These are phyloP conservation scores for Apeira syringaria DNA, from an alignment of 2,888 invertebrate species.

Conservation along the genomic window DNA sequence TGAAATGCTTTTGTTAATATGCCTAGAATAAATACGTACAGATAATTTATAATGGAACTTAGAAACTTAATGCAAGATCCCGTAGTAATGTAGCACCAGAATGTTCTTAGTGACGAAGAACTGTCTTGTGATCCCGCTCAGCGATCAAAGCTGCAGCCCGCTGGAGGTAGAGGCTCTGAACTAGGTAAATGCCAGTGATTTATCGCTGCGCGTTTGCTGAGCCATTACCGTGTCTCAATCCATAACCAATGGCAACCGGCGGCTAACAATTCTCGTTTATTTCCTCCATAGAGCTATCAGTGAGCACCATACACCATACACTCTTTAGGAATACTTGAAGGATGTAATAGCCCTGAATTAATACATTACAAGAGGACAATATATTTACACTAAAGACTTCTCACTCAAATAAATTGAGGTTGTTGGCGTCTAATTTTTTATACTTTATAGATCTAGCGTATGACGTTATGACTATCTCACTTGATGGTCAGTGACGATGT, in stretches of 20 bases:
- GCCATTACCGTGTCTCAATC: slow-evolving; percentile 73
- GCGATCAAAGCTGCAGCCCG: not conserved
- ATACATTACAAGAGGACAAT: no score
- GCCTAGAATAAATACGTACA: no score
- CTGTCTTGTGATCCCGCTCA: slow-evolving; percentile 14
- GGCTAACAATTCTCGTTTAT: slow-evolving; percentile 54
- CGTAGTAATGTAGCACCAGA: slow-evolving; percentile 23
- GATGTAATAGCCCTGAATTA: no score
- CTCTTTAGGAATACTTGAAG: not conserved
- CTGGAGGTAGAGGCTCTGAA: not conserved
- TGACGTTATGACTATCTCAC: no score
- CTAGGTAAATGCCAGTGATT: slow-evolving; percentile 47
- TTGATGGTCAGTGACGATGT: no score
- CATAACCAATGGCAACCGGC: slow-evolving; percentile 55
- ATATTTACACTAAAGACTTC: no score
- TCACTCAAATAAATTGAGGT: no score
- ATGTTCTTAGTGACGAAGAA: slow-evolving; percentile 24
- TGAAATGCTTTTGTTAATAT: no score
- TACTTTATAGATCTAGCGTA: no score
- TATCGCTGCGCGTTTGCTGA: slow-evolving; percentile 55
- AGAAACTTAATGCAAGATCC: slow-evolving; percentile 26
- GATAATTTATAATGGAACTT: slow-evolving; percentile 25
- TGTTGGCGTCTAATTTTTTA: no score
- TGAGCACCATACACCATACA: slow-evolving; percentile 1
- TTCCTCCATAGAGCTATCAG: slow-evolving; percentile 23